Percentiles rank a stretch among this genome's conserved stretches.
phyloP scores from a whole-genome alignment of 23 tunicate genomes.

The Botrylloides violaceus region DNA sequence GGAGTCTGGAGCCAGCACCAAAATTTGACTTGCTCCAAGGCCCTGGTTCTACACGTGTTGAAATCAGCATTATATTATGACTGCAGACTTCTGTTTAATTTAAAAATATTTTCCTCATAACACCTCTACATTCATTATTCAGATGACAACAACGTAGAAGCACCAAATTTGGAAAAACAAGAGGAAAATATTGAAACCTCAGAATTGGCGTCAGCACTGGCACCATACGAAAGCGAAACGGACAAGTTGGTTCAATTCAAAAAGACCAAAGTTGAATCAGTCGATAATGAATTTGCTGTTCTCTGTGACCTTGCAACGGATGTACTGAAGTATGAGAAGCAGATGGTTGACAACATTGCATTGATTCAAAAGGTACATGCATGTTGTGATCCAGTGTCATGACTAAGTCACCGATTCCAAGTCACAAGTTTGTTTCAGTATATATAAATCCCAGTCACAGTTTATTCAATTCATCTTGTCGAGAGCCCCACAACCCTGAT shows the following conservation, averaged over 20 bases:
- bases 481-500: no score
- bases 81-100: no score
- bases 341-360: background rate
- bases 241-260: constrained; percentile 10
- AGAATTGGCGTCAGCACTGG: background rate
- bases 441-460: no score
- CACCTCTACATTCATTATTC: no score
- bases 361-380: background rate
- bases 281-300: background rate
- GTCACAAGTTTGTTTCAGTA: no score
- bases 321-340: constrained; percentile 3
- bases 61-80: no score
- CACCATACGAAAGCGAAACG: background rate
- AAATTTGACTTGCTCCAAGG: no score
- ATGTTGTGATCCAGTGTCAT: background rate
- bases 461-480: no score
- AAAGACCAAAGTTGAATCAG: constrained; percentile 2
- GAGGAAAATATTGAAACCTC: background rate
- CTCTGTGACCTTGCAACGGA: background rate
- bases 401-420: no score
- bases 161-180: background rate
- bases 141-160: background rate
- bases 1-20: no score
- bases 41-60: no score
- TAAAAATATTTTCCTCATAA: no score